Evolutionary conservation across 2,888 invertebrate genomes (phyloP).

Genomic region (Apantesis nais): DNA sequence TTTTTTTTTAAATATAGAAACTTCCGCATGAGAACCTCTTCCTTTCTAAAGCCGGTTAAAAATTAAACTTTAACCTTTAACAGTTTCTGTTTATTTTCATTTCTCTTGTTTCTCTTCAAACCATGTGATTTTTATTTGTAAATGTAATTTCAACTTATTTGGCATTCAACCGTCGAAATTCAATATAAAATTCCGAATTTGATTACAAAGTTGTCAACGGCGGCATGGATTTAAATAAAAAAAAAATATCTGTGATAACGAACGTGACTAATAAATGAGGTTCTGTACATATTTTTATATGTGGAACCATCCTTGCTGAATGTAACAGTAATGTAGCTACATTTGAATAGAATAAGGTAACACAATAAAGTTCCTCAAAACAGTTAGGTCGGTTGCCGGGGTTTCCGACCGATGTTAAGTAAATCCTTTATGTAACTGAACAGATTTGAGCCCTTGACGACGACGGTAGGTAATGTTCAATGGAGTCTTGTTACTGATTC

Average conservation of each 20-base stretch:
- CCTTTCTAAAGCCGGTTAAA: no score
- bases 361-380: not conserved
- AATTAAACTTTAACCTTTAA: not conserved
- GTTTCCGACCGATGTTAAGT: not conserved
- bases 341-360: not conserved
- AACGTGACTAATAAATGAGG: slow-evolving; percentile 10
- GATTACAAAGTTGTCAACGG: slow-evolving; percentile 46
- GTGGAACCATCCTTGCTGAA: not conserved
- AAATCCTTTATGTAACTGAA: not conserved
- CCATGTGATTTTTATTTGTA: slow-evolving; percentile 1
- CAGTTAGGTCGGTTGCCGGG: not conserved
- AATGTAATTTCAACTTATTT: slow-evolving; percentile 6
- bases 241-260: slow-evolving; percentile 12
- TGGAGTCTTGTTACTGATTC: not conserved
- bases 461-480: not conserved
- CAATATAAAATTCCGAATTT: slow-evolving; percentile 47
- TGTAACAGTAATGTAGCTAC: not conserved
- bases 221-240: slow-evolving; percentile 39
- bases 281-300: slow-evolving; percentile 25
- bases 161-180: slow-evolving; percentile 40
- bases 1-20: no score
- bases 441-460: not conserved
- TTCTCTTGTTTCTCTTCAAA: no score
- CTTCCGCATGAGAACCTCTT: no score
- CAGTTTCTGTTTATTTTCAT: not conserved